Percentiles rank a stretch among this genome's conserved stretches.
phyloP scores from a whole-genome alignment of 2,113 vertebrate species.

The Brachionichthys hirsutus region DNA sequence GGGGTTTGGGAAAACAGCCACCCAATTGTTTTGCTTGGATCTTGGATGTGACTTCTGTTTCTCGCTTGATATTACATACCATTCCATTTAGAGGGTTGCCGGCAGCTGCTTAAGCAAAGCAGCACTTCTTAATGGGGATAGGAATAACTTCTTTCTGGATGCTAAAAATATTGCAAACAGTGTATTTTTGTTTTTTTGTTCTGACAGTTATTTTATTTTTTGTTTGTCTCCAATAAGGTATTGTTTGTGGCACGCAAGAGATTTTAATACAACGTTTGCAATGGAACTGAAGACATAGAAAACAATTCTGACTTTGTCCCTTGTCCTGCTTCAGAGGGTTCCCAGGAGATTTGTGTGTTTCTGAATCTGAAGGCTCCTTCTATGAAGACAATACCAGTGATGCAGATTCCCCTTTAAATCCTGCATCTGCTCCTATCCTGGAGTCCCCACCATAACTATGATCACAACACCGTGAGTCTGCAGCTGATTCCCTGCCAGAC shows the following conservation, averaged over 20 bases:
- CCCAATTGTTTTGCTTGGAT: constrained; percentile 65
- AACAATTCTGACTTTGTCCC: constrained; percentile 69
- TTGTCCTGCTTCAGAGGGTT: constrained; percentile 63
- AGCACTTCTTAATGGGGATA: constrained; percentile 61
- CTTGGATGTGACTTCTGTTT: constrained; percentile 75
- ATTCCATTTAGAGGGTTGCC: constrained; percentile 87
- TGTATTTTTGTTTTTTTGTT: background rate
- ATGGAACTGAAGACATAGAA: constrained; percentile 69
- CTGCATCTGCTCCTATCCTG: constrained; percentile 37
- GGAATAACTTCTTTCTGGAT: constrained; percentile 35
- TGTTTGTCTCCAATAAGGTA: constrained; percentile 48
- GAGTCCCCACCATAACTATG: constrained; percentile 73
- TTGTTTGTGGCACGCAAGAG: constrained; percentile 20
- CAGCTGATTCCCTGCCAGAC: constrained; percentile 29
- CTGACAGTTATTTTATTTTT: constrained; percentile 39
- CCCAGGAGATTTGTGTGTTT: constrained; percentile 63
- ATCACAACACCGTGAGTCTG: constrained; percentile 34
- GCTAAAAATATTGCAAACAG: constrained; percentile 2
- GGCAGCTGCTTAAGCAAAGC: constrained; percentile 54
- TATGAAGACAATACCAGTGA: constrained; percentile 66
- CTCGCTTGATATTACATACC: constrained; percentile 80
- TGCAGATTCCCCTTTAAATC: constrained; percentile 49
- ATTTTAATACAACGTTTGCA: constrained; percentile 29
- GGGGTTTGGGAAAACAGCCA: constrained; percentile 65
- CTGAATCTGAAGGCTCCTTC: constrained; percentile 66